phyloP scores from a whole-genome alignment of 2,797 vertebrate genomes.

The Lacerta viridis region DNA sequence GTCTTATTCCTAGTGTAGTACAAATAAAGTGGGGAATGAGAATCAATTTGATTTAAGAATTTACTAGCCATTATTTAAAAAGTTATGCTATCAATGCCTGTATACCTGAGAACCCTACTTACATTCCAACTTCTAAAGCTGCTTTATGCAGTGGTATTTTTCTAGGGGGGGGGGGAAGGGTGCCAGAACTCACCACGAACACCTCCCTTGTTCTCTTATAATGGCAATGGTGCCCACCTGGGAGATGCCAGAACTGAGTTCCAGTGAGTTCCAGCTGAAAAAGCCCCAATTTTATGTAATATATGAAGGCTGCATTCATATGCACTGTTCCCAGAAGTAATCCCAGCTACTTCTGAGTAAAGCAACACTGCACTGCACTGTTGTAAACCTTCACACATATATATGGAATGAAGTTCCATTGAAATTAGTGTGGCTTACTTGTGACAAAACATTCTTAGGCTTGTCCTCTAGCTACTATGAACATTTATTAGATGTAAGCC shows the following conservation, averaged over 20 bases:
- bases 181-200: too few relatives aligned
- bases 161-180: too few relatives aligned
- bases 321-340: neutral
- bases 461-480: neutral
- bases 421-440: neutral
- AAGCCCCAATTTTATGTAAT: neutral
- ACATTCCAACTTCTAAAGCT: neutral
- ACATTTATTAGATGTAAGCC: neutral
- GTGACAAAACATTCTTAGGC: neutral
- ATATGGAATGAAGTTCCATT: rapidly evolving
- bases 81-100: conserved; percentile 25
- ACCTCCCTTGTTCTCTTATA: too few relatives aligned
- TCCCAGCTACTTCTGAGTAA: neutral
- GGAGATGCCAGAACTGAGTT: too few relatives aligned
- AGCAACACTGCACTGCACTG: neutral
- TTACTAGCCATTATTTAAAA: neutral
- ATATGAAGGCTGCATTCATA: neutral
- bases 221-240: too few relatives aligned
- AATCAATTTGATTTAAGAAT: neutral
- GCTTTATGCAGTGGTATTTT: neutral
- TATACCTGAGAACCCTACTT: neutral
- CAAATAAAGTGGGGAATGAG: neutral
- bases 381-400: neutral
- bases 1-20: neutral
- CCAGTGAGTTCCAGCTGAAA: too few relatives aligned